A percentile compares a stretch with the other conserved stretches of the same genome.
Conservation (phyloP, 2,888 invertebrate genomes). For the Xanthorhoe spadicearia region DNA sequence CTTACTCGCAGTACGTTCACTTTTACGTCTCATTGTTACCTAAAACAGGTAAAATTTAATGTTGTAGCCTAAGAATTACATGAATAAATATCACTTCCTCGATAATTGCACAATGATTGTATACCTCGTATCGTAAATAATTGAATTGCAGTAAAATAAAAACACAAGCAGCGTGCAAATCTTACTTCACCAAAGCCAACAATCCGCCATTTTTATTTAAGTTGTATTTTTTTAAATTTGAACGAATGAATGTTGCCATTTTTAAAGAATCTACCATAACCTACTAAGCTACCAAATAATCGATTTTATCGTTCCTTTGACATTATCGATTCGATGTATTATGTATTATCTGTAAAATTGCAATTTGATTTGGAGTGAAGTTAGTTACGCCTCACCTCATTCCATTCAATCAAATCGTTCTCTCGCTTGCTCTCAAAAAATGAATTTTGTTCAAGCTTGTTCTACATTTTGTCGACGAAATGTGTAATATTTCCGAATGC, state of each 20-base stretch:
- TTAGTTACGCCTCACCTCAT: background rate
- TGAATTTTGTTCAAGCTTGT: slow-evolving; percentile 54
- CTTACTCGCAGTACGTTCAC: slow-evolving; percentile 87
- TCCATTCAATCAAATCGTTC: slow-evolving; percentile 7
- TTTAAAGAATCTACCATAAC: background rate
- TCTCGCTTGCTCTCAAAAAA: slow-evolving; percentile 51
- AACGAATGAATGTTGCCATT: background rate
- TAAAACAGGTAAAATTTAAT: slow-evolving; percentile 40
- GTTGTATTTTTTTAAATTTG: background rate
- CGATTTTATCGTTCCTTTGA: too few species aligned
- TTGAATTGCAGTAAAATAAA: slow-evolving; percentile 8
- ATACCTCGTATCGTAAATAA: slow-evolving; percentile 6
- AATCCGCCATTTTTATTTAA: slow-evolving; percentile 46
- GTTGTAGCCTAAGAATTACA: background rate
- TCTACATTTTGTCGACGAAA: slow-evolving; percentile 55
- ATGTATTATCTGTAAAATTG: background rate
- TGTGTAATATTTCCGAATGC: slow-evolving; percentile 54
- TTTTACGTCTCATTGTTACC: slow-evolving; percentile 89
- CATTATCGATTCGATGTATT: background rate
- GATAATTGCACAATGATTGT: background rate
- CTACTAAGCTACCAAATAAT: background rate
- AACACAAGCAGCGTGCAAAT: slow-evolving; percentile 33
- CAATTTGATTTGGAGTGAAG: too few species aligned
- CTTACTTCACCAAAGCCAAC: slow-evolving; percentile 42
- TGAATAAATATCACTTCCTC: background rate